Conservation (phyloP, 2,888 invertebrate species). For the Idaea biselata region DNA sequence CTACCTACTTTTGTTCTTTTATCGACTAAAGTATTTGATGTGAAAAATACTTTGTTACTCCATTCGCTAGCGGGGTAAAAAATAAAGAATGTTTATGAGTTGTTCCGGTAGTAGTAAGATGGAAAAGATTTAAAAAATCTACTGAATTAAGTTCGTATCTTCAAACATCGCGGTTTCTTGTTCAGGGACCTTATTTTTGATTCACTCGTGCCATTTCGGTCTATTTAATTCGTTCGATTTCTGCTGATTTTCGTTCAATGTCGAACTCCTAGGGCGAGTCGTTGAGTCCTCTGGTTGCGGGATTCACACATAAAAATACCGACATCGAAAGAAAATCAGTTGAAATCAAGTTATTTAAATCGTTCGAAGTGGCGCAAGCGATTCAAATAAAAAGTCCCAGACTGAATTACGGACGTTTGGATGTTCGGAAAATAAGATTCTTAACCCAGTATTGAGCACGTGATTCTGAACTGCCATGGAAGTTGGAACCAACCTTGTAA, state of each 20-base stretch:
- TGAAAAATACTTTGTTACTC: background rate
- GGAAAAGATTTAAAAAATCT: background rate
- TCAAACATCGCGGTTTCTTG: background rate
- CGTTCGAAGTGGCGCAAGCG: too few relatives aligned
- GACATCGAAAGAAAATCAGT: too few relatives aligned
- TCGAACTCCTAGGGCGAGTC: too few relatives aligned
- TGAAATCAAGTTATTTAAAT: too few relatives aligned
- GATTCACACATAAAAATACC: too few relatives aligned
- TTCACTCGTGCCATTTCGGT: too few relatives aligned
- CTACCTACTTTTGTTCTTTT: background rate
- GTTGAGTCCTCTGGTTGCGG: too few relatives aligned
- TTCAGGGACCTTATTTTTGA: too few relatives aligned
- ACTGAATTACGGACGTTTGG: too few relatives aligned
- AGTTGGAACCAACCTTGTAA: conserved; percentile 13
- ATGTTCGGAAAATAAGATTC: background rate
- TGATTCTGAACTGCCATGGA: background rate
- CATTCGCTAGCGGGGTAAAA: background rate
- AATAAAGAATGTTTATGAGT: background rate
- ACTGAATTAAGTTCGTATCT: background rate
- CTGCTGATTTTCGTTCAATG: too few relatives aligned
- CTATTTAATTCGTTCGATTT: too few relatives aligned
- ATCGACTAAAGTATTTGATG: background rate
- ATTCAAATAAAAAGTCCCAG: too few relatives aligned
- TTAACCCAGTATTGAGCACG: background rate
- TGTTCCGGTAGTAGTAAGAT: conserved; percentile 1